These are phyloP conservation scores for Pogonomyrmex californicus DNA, from an alignment of 1,140 invertebrate genomes.

Conservation along the genomic window DNA sequence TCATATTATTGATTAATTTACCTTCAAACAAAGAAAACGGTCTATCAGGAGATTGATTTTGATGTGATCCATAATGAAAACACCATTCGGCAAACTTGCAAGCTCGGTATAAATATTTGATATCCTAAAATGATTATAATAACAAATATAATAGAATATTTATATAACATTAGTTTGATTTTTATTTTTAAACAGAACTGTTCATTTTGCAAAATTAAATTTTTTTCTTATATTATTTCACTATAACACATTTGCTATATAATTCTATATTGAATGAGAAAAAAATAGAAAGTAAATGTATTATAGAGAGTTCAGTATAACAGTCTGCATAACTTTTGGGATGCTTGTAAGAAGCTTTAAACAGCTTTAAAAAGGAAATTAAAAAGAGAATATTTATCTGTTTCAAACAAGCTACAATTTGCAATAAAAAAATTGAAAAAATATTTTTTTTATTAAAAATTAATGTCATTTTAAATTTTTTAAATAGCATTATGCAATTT, in stretches of 20 bases:
- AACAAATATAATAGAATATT: not conserved
- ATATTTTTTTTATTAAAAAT: too few species aligned
- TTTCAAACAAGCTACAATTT: too few species aligned
- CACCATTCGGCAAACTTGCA: conserved; percentile 95
- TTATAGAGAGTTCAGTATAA: too few species aligned
- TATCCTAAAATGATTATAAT: conserved; percentile 85
- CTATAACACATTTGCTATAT: not conserved
- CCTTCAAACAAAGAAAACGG: conserved; percentile 96
- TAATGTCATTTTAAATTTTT: too few species aligned
- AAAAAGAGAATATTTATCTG: too few species aligned
- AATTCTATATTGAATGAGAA: not conserved
- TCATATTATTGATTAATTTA: conserved; percentile 69
- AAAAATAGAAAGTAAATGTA: not conserved
- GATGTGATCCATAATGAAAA: conserved; percentile 90
- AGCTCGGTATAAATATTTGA: conserved; percentile 92
- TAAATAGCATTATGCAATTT: too few species aligned
- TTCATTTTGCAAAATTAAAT: not conserved
- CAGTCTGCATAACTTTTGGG: too few species aligned
- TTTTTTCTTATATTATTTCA: not conserved
- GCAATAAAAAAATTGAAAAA: too few species aligned
- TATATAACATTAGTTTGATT: not conserved
- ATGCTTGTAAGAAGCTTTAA: too few species aligned
- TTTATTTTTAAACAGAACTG: not conserved
- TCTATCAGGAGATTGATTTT: conserved; percentile 91
- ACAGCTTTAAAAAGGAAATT: too few species aligned